phyloP scores from a whole-genome alignment of 2,888 invertebrate species.

The Macroteleia sp. region DNA sequence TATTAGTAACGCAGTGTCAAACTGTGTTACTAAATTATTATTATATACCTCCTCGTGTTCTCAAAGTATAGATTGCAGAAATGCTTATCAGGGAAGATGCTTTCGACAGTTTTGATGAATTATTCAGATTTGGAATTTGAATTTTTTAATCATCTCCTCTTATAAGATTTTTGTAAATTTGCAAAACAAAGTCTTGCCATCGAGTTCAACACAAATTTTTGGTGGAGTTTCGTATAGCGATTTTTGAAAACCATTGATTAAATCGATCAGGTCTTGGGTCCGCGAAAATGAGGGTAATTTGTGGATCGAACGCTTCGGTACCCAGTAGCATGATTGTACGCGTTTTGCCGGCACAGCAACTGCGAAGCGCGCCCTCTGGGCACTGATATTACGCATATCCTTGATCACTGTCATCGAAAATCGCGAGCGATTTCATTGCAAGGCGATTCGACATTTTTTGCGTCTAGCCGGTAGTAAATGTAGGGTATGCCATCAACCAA shows the following conservation, averaged over 20 bases:
- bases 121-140: too few species aligned
- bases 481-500: conserved; percentile 72
- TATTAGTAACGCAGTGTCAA: conserved; percentile 38
- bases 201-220: background rate
- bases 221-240: conserved; percentile 14
- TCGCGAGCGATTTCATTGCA: conserved; percentile 74
- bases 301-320: conserved; percentile 78
- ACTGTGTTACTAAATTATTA: conserved; percentile 27
- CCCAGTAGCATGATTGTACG: conserved; percentile 79
- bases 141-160: too few species aligned
- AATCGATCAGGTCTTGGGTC: conserved; percentile 76
- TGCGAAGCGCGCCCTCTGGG: conserved; percentile 73
- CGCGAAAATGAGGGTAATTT: conserved; percentile 77
- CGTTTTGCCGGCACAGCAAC: conserved; percentile 65
- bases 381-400: conserved; percentile 80
- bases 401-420: conserved; percentile 82
- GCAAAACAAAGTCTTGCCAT: too few species aligned
- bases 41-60: background rate
- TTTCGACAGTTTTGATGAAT: too few species aligned
- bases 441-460: conserved; percentile 80
- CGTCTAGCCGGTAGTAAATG: conserved; percentile 84
- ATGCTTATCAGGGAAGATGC: too few species aligned
- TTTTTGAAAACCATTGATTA: conserved; percentile 77
- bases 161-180: too few species aligned
- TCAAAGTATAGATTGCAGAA: conserved; percentile 8